Evolutionary conservation across 2,797 vertebrate species (phyloP).

Genomic region (Sphaeramia orbicularis): DNA sequence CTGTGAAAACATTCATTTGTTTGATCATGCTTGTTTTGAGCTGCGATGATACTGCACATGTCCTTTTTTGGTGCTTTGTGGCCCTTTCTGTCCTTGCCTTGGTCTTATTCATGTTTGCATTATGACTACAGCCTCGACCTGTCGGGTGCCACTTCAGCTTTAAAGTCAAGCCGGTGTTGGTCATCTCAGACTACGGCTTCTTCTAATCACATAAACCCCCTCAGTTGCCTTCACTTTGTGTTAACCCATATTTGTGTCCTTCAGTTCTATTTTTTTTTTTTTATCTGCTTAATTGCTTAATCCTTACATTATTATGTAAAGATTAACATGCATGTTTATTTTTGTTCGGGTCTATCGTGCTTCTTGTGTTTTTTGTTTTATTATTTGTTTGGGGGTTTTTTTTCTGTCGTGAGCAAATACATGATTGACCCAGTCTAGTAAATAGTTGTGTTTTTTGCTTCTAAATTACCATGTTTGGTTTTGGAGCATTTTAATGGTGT

Average conservation of each 20-base stretch:
- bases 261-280: constrained; percentile 6
- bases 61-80: constrained; percentile 5
- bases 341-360: too few relatives aligned
- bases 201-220: constrained; percentile 24
- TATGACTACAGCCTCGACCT: constrained; percentile 47
- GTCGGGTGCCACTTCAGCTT: constrained; percentile 50
- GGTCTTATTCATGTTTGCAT: constrained; percentile 48
- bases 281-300: constrained; percentile 18
- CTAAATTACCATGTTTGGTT: too few relatives aligned
- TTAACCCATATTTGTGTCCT: constrained; percentile 43
- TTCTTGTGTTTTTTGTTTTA: too few relatives aligned
- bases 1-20: not conserved
- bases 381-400: too few relatives aligned
- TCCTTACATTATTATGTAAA: constrained; percentile 19
- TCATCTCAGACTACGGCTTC: constrained; percentile 30
- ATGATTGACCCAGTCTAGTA: too few relatives aligned
- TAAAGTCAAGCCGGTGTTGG: constrained; percentile 16
- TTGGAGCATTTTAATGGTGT: not conserved
- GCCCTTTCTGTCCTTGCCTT: constrained; percentile 52
- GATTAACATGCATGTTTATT: not conserved
- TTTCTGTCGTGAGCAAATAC: too few relatives aligned
- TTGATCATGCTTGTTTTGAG: constrained; percentile 8
- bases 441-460: too few relatives aligned
- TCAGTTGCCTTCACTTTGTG: constrained; percentile 58
- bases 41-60: constrained; percentile 12